Base-by-base conservation (phyloP, 92 coral and sea anemone genomes). In the Phenganax marumi region DNA sequence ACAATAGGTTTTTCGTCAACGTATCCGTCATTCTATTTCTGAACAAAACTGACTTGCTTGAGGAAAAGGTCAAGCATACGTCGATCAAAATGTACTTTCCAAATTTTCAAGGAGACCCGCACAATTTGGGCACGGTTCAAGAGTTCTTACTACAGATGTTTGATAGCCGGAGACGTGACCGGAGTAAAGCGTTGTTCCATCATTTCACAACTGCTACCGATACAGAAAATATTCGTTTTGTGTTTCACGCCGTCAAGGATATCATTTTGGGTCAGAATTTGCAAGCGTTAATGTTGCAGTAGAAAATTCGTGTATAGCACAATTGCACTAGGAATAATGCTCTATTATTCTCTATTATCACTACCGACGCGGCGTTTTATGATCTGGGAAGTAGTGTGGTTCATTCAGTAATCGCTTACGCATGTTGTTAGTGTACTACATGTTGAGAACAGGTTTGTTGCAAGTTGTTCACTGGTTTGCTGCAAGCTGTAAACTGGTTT, bases 181-280 rank as follows among this genome's bases (percentile, higher is more conserved):
- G 97, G 77, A 90, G 97, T 19, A 96, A 91, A 84, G 99, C 99
- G 14, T 91, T 96, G 48, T 96, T 96, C 79, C 99, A 96, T 77
- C 99, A 96, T 86, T 96, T 93, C 87, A 96, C 99, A 52, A 96
- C 99, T 12, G 99, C 99, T 65, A 92, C 93, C 63, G 99, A 96
- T 84, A 96, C 99, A 77, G 99, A 96, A 83, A 96, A 96, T 86
- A 96, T 96, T 91, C 93, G 93, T 90, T 96, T 96, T 88, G 99
- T 96, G 25, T 96, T 96, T 86, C 99, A 96, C 81, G 99, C 99
- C 56, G 99, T 96, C 43, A 96, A 96, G 86, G 99, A 96, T 70
- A 96, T 97, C 10, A 96, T 96, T 73, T 89, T 96, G 73, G 97
- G 93, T 70, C 96, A 96, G 82, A 96, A 96, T 84, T 87, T 96